phyloP scores from a whole-genome alignment of 2,888 invertebrate species.

The Clusia tigrina region DNA sequence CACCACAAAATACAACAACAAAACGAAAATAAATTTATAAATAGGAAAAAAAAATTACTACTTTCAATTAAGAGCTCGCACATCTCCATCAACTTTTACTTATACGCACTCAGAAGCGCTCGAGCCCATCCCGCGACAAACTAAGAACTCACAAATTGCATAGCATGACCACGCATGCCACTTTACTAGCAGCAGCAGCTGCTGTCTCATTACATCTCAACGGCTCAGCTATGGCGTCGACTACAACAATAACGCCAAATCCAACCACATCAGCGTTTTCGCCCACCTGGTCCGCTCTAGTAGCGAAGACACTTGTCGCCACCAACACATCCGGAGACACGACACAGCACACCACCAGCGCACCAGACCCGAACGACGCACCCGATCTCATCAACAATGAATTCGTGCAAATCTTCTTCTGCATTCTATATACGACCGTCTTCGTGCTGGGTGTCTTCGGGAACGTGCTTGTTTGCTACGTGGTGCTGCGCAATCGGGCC shows the following conservation, averaged over 20 bases:
- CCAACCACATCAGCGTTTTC: too few relatives aligned
- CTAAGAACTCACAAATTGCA: neutral
- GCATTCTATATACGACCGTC: slow-evolving; percentile 58
- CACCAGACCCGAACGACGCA: neutral
- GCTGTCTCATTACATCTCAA: slow-evolving; percentile 13
- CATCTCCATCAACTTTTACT: too few relatives aligned
- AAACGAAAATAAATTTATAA: too few relatives aligned
- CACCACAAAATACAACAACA: too few relatives aligned
- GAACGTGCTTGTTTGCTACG: slow-evolving; percentile 91
- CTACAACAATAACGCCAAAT: slow-evolving; percentile 6
- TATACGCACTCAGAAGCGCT: too few relatives aligned
- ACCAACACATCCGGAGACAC: neutral
- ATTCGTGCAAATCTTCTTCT: slow-evolving; percentile 59
- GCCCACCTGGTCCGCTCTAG: slow-evolving; percentile 16
- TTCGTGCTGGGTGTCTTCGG: slow-evolving; percentile 91
- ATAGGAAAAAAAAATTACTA: too few relatives aligned
- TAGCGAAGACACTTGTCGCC: neutral
- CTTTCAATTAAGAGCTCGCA: too few relatives aligned
- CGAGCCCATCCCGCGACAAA: neutral
- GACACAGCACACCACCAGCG: neutral
- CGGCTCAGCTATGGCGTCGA: slow-evolving; percentile 15
- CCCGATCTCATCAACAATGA: slow-evolving; percentile 54
- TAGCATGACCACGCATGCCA: neutral
- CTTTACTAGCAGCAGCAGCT: neutral
- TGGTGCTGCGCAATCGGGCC: slow-evolving; percentile 88